Evolutionary conservation across 2,888 invertebrate species (phyloP), one percentile per base, ranked within the genome.

Genomic region (Melanostoma mellinum): DNA sequence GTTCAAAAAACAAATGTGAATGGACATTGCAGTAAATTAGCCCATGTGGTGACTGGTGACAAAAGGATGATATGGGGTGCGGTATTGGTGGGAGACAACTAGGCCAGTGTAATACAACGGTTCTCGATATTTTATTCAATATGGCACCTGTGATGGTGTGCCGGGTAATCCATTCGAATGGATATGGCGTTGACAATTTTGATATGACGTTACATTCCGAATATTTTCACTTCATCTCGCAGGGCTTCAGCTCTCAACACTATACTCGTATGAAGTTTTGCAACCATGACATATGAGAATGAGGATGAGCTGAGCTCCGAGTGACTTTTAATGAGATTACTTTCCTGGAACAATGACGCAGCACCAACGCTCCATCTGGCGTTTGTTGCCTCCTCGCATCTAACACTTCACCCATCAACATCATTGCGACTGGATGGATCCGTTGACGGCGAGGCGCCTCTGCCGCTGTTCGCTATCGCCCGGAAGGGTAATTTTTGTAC

Each of bases 291-390:
- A n/a, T 33, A 20, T 20, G 44, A 46, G 6, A 46, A 48, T 36
- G 46, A 33, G 53, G 6, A 73, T 65, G 73, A 65, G 55, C 36
- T 65, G 73, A 65, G 55, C 36, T 40, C 35, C 56, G 73, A 67
- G 67, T 75, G 69, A 71, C 76, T 71, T 76, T 80, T 80, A 76
- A 80, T 71, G 80, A 76, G 80, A 80, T 80, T 80, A 81, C 65
- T 60, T 71, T 44, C 36, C 42, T 35, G 35, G 58, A 63, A 76
- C 65, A 67, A 71, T 65, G 71, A 58, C 80, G 20, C 20, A 76
- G 71, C 80, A 76, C 76, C 80, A 76, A 69, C 58, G 68, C 63
- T 74, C 73, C 73, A 73, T 73, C 78, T 61, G 55, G 46, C 46
- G 50, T 33, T 52, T 60, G 78, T 68, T 53, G 38, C 36, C 10